Conservation (phyloP, 2,113 vertebrate species). For the Ceyx margarethae region DNA sequence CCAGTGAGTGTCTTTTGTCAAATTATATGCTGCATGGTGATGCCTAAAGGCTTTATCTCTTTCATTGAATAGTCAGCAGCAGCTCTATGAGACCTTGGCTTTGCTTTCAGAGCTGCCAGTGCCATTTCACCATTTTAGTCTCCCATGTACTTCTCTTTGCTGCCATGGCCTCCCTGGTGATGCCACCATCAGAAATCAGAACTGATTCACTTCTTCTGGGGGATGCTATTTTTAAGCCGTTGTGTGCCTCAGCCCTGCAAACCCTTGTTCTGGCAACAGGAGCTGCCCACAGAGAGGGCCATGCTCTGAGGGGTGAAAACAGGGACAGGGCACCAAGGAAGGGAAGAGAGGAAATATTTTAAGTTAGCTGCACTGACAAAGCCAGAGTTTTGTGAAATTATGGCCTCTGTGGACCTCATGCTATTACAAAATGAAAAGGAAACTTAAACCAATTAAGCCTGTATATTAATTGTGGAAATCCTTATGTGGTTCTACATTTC, state of each 20-base stretch:
- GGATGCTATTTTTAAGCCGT: background rate
- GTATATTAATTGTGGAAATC: conserved; percentile 12
- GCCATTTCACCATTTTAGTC: background rate
- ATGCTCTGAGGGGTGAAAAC: background rate
- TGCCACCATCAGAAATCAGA: background rate
- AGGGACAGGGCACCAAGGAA: background rate
- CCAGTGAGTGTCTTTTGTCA: background rate
- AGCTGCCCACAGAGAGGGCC: background rate
- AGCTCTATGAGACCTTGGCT: background rate
- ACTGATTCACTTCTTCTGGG: background rate
- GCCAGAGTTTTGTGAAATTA: background rate
- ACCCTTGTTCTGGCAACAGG: background rate
- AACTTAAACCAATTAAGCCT: conserved; percentile 19
- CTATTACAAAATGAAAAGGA: conserved; percentile 5
- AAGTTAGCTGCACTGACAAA: background rate
- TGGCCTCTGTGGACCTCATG: background rate
- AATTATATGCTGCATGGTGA: background rate
- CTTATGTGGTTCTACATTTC: background rate
- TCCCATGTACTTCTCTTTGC: background rate
- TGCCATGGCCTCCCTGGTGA: background rate
- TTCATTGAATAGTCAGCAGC: background rate
- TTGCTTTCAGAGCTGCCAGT: background rate
- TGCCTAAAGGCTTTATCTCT: conserved; percentile 7
- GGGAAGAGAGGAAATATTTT: background rate
- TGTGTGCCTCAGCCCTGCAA: background rate